Base-by-base conservation (phyloP, 2,888 invertebrate species). In the Lasioglossum vierecki region DNA sequence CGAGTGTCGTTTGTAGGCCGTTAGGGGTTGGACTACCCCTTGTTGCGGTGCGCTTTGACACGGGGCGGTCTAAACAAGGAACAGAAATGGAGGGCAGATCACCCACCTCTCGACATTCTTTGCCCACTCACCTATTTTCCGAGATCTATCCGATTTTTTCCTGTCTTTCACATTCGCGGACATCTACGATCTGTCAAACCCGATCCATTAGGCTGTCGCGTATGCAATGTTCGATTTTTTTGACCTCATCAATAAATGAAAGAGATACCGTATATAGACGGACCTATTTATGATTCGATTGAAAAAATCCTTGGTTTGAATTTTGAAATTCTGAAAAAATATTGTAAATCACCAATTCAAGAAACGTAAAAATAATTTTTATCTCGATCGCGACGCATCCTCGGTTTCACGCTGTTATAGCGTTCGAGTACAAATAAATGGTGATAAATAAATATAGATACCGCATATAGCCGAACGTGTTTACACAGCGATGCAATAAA, bases 21-120 rank as follows among this genome's bases (percentile, higher is more conserved):
- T 57, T 80, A 88, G 85, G 88, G 85, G 88, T 85, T 88, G 88
- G 88, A 88, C 83, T 79, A 81, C 79, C 86, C 82, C 76, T 60
- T 77, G 73, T 26, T 76, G 68, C 72, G 63, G 73, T 72, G 60
- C 77, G 77, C 30, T 26, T 74, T 75, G 77, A 81, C 74, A 66
- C 63, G 79, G 83, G 89, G 84, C 87, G 89, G 86, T 88, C 79
- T 86, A 60, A 72, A 68, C 66, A 60, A 39, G 63, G 49, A 76
- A 86, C 41, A 72, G 88, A 84, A 88, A 88, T 86, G 80, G 81
- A 84, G 84, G 83, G 79, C 86, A 80, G 30, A 63, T 63, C 63
- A 63, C 63, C 63, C 63, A 63, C 63, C 63, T 63, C 63, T 63
- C 63, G 63, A 30, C 63, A 63, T 63, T 18, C 63, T 63, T 63